Evolutionary conservation across 2,888 invertebrate species (phyloP).

Genomic region (Mystacides longicornis): DNA sequence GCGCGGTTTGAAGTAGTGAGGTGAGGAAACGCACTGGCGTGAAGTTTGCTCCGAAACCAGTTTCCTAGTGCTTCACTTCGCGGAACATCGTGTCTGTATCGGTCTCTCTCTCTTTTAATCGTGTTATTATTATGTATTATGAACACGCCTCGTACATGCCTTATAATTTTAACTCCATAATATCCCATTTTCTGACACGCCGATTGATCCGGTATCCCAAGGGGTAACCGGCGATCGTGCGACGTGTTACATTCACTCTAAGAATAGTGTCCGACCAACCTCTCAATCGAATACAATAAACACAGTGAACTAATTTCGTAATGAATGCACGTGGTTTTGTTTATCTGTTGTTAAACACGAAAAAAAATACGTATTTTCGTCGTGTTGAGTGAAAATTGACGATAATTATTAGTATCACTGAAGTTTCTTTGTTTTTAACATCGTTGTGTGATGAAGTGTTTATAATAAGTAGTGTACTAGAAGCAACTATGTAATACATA

Average conservation of each 20-base stretch:
- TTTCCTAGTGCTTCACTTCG: background rate
- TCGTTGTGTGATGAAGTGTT: too few relatives aligned
- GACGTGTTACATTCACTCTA: background rate
- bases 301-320: background rate
- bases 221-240: slow-evolving; percentile 1
- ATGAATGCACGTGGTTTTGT: slow-evolving; percentile 1
- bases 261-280: background rate
- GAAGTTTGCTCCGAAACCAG: background rate
- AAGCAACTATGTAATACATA: too few relatives aligned
- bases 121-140: background rate
- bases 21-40: background rate
- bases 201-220: slow-evolving; percentile 2
- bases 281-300: background rate
- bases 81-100: background rate
- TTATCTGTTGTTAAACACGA: background rate
- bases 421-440: too few relatives aligned
- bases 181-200: background rate
- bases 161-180: too few relatives aligned
- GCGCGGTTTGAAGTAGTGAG: background rate
- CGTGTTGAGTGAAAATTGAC: too few relatives aligned
- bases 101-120: background rate
- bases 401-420: too few relatives aligned
- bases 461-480: too few relatives aligned
- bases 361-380: too few relatives aligned
- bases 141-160: background rate